Conservation (phyloP, 2,113 vertebrate genomes). For the Engystomops pustulosus region DNA sequence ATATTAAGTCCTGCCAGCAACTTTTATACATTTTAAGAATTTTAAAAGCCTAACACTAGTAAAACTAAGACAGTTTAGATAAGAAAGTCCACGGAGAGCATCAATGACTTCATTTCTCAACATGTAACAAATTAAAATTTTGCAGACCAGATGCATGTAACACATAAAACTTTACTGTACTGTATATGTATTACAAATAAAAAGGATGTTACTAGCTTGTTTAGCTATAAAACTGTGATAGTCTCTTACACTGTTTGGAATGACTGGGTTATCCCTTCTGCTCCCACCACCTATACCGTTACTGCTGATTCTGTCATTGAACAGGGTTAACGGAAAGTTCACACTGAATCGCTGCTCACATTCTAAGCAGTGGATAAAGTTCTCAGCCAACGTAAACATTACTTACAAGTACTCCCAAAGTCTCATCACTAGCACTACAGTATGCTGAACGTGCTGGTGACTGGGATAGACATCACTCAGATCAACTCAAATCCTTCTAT, state of each 20-base stretch:
- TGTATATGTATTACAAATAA: not conserved
- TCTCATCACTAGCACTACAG: conserved; percentile 33
- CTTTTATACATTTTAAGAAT: conserved; percentile 7
- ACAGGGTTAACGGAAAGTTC: conserved; percentile 32
- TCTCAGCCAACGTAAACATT: conserved; percentile 38
- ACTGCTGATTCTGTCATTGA: conserved; percentile 9
- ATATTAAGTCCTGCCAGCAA: not conserved
- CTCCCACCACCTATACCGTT: not conserved
- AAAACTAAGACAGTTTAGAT: conserved; percentile 28
- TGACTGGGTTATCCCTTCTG: not conserved
- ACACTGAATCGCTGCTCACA: conserved; percentile 26
- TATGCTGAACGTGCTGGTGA: not conserved
- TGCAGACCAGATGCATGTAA: not conserved
- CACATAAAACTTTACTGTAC: conserved; percentile 1
- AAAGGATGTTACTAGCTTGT: not conserved
- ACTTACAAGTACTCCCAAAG: conserved; percentile 35
- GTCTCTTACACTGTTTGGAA: not conserved
- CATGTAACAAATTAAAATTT: not conserved
- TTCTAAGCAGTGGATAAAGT: conserved; percentile 39
- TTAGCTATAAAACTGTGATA: not conserved
- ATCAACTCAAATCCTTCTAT: not conserved
- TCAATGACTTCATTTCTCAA: conserved; percentile 18
- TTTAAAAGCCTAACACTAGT: conserved; percentile 12
- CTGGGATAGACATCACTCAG: not conserved
- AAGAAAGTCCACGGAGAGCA: not conserved